phyloP scores from a whole-genome alignment of 1,140 invertebrate species.

The Sweltsa coloradensis region DNA sequence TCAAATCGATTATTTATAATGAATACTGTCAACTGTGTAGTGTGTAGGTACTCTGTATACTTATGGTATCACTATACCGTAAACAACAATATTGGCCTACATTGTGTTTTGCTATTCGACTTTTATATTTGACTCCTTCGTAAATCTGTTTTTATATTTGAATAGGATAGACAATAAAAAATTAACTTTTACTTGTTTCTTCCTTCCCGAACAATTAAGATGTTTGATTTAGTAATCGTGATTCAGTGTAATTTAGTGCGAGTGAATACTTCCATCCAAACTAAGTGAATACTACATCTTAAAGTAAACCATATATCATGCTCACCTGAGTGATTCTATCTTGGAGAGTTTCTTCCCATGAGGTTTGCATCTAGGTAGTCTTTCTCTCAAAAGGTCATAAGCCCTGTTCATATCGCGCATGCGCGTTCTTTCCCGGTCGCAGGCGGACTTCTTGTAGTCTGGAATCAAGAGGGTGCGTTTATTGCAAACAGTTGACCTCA shows the following conservation, averaged over 20 bases:
- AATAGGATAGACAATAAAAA: neutral
- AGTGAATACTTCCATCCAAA: too few relatives aligned
- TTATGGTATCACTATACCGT: too few relatives aligned
- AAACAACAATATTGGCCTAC: too few relatives aligned
- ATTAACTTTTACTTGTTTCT: neutral
- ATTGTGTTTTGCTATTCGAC: too few relatives aligned
- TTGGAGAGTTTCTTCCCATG: slow-evolving; percentile 82
- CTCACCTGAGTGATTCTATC: slow-evolving; percentile 67
- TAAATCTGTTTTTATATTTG: neutral
- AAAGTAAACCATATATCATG: neutral
- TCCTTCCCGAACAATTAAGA: neutral
- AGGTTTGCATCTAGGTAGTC: slow-evolving; percentile 65
- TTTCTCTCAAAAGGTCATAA: slow-evolving; percentile 63
- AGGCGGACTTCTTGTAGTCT: slow-evolving; percentile 77
- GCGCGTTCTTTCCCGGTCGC: slow-evolving; percentile 68
- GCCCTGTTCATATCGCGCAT: slow-evolving; percentile 85
- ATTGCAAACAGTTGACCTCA: too few relatives aligned
- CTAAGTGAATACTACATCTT: neutral
- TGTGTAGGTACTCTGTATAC: too few relatives aligned
- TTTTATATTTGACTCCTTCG: too few relatives aligned
- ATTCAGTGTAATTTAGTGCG: too few relatives aligned
- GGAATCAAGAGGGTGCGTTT: slow-evolving; percentile 18
- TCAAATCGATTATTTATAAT: too few relatives aligned
- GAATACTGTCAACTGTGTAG: too few relatives aligned
- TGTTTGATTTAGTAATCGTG: neutral